phyloP scores from a whole-genome alignment of 2,888 invertebrate species.

The Mythimna vitellina region DNA sequence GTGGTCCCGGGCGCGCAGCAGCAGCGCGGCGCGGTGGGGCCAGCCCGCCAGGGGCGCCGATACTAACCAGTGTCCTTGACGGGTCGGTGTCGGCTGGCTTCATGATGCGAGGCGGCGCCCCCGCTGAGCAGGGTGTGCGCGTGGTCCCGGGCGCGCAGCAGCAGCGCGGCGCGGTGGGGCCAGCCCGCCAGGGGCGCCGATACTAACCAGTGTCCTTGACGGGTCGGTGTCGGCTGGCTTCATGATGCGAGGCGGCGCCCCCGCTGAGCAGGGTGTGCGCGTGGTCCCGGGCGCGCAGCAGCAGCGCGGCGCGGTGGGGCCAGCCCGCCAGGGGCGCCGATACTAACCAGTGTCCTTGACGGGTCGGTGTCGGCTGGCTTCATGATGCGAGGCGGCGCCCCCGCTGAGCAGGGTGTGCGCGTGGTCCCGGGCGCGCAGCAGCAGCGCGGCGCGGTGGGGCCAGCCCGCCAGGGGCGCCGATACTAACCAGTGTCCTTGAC shows the following conservation, averaged over 20 bases:
- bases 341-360: slow-evolving; percentile 70
- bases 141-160: not conserved
- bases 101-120: slow-evolving; percentile 64
- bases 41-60: not conserved
- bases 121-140: slow-evolving; percentile 93
- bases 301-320: not conserved
- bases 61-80: slow-evolving; percentile 70
- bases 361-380: slow-evolving; percentile 69
- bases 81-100: slow-evolving; percentile 69
- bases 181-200: not conserved
- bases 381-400: slow-evolving; percentile 64
- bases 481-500: slow-evolving; percentile 70
- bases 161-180: no score
- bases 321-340: not conserved
- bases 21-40: not conserved
- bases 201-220: slow-evolving; percentile 70
- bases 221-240: no score
- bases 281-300: no score
- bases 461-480: not conserved
- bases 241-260: no score
- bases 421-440: no score
- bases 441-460: not conserved
- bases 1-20: no score
- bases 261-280: no score
- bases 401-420: slow-evolving; percentile 93